phyloP scores from a whole-genome alignment of 1,140 invertebrate species.

The Drosophila leontia region DNA sequence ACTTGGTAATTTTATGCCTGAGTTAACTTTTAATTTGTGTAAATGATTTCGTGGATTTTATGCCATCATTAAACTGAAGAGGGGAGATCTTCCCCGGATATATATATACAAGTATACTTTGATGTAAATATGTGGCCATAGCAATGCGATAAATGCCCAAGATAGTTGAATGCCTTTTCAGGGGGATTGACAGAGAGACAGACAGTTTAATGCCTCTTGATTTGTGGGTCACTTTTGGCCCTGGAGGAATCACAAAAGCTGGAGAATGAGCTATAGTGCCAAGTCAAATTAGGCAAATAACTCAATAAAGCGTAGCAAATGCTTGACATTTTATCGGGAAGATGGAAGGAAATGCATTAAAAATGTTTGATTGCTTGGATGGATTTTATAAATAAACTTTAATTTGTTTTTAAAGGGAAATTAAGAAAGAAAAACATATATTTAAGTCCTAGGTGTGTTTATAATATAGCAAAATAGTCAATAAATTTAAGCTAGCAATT shows the following conservation, averaged over 20 bases:
- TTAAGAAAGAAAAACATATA: neutral
- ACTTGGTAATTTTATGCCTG: constrained; percentile 84
- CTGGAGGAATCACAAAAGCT: constrained; percentile 1
- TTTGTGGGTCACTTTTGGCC: constrained; percentile 60
- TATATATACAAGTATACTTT: constrained; percentile 34
- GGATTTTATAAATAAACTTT: constrained; percentile 1
- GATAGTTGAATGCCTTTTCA: constrained; percentile 46
- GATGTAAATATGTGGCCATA: constrained; percentile 52
- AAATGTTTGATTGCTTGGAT: constrained; percentile 1
- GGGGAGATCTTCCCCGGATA: constrained; percentile 18
- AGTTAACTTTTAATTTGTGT: constrained; percentile 82
- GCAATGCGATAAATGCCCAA: constrained; percentile 44
- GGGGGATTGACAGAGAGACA: constrained; percentile 57
- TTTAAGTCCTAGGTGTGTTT: neutral
- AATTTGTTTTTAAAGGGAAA: constrained; percentile 4
- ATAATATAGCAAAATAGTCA: no score
- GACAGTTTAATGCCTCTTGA: constrained; percentile 78
- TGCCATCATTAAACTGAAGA: constrained; percentile 69
- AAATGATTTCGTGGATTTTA: constrained; percentile 82
- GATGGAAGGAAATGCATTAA: constrained; percentile 12
- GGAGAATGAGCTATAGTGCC: constrained; percentile 16
- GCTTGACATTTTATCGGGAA: constrained; percentile 18
- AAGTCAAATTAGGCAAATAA: constrained; percentile 43
- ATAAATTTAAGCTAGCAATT: neutral
- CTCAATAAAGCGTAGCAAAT: constrained; percentile 42